These are phyloP conservation scores for Leucophenga maculata DNA, from an alignment of 2,888 invertebrate species.

Conservation along the genomic window DNA sequence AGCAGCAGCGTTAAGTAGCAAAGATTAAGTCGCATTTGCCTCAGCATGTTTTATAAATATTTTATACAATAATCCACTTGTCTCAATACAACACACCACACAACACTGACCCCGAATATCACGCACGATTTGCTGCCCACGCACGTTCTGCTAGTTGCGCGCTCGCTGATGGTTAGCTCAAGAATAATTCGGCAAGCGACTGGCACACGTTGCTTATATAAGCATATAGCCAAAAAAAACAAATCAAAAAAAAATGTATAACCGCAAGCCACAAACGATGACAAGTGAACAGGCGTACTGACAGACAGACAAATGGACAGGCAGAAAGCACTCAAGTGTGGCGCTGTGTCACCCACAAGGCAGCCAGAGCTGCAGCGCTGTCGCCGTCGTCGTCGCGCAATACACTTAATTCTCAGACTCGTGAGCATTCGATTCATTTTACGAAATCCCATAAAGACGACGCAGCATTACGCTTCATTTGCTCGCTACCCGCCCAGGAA, in stretches of 20 bases:
- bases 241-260: not conserved
- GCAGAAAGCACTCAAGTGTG: constrained; percentile 60
- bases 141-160: constrained; percentile 37
- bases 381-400: too few relatives aligned
- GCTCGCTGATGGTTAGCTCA: constrained; percentile 37
- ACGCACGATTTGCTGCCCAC: constrained; percentile 32
- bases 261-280: constrained; percentile 27
- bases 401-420: too few relatives aligned
- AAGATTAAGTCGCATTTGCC: not conserved
- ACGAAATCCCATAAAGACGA: not conserved
- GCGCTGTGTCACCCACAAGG: constrained; percentile 18
- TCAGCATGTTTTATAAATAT: not conserved
- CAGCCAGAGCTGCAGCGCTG: not conserved
- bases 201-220: constrained; percentile 64
- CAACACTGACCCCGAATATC: not conserved
- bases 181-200: constrained; percentile 59
- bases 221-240: constrained; percentile 36
- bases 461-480: constrained; percentile 31
- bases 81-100: not conserved
- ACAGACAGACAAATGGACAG: not conserved
- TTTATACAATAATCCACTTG: not conserved
- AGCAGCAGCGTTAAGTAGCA: constrained; percentile 23
- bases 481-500: constrained; percentile 53
- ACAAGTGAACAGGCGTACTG: not conserved
- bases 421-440: too few relatives aligned